A percentile compares a stretch with the other conserved stretches of the same genome.
These are phyloP conservation scores for Anolis apletophallus DNA, from an alignment of 2,797 vertebrate species.

Conservation along the genomic window DNA sequence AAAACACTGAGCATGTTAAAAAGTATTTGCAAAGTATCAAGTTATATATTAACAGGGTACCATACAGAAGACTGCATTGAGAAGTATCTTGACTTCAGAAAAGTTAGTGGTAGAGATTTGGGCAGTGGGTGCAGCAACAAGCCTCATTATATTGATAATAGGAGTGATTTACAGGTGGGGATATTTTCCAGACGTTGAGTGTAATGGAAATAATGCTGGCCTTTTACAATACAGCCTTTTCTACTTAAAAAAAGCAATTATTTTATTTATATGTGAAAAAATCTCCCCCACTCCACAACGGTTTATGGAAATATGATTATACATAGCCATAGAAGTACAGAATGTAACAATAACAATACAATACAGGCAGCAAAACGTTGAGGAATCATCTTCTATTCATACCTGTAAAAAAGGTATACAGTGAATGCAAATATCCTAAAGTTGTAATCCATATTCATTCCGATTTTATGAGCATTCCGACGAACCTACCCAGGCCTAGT, in stretches of 20 bases:
- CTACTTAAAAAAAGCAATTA: background rate
- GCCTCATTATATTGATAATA: background rate
- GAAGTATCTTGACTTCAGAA: background rate
- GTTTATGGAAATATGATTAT: background rate
- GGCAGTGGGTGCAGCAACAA: background rate
- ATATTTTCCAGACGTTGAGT: background rate
- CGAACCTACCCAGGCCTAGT: no score
- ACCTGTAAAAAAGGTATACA: no score
- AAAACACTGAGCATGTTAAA: slow-evolving; percentile 45
- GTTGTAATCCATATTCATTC: no score
- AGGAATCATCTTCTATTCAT: background rate
- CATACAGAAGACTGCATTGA: background rate
- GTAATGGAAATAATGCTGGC: background rate
- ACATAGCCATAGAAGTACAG: background rate
- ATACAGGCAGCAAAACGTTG: background rate
- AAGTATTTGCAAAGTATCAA: slow-evolving; percentile 27
- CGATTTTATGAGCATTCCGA: no score
- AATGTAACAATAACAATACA: background rate
- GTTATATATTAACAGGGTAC: background rate
- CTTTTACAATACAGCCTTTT: background rate
- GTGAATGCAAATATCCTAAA: background rate
- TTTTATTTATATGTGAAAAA: background rate
- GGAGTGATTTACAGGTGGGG: background rate
- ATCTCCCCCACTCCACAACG: background rate
- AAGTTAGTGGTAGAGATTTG: background rate